These are phyloP conservation scores for Ctenopoma multispine DNA, from an alignment of 2,797 vertebrate species.

Conservation along the genomic window DNA sequence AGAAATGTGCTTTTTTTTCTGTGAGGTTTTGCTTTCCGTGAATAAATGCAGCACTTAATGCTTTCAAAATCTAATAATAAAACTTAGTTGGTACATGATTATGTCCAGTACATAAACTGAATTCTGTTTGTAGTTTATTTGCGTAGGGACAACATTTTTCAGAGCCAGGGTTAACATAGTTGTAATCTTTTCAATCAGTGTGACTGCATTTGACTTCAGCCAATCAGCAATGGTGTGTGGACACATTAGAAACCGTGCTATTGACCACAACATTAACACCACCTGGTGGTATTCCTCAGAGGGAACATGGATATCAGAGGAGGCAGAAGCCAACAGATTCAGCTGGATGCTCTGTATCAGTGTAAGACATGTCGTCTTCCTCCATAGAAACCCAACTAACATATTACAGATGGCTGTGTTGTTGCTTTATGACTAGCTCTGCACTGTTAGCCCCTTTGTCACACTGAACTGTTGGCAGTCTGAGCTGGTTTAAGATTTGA, in stretches of 20 bases:
- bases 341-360: slow-evolving; percentile 27
- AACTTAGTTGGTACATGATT: no score
- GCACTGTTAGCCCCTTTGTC: slow-evolving; percentile 35
- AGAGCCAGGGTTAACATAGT: background rate
- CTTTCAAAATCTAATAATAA: no score
- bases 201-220: background rate
- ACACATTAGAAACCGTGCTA: background rate
- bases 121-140: no score
- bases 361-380: slow-evolving; percentile 23
- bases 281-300: background rate
- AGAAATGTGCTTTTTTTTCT: background rate
- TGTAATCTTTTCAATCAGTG: background rate
- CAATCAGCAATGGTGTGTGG: background rate
- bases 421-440: slow-evolving; percentile 32
- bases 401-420: slow-evolving; percentile 26
- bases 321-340: slow-evolving; percentile 14
- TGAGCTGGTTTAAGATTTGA: slow-evolving; percentile 54
- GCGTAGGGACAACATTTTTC: no score
- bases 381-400: slow-evolving; percentile 45
- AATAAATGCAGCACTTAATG: no score
- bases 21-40: no score
- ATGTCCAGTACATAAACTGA: no score
- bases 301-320: slow-evolving; percentile 10
- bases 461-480: slow-evolving; percentile 32
- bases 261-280: background rate